Conservation (phyloP, 2,888 invertebrate genomes). For the Anodontia alba region DNA sequence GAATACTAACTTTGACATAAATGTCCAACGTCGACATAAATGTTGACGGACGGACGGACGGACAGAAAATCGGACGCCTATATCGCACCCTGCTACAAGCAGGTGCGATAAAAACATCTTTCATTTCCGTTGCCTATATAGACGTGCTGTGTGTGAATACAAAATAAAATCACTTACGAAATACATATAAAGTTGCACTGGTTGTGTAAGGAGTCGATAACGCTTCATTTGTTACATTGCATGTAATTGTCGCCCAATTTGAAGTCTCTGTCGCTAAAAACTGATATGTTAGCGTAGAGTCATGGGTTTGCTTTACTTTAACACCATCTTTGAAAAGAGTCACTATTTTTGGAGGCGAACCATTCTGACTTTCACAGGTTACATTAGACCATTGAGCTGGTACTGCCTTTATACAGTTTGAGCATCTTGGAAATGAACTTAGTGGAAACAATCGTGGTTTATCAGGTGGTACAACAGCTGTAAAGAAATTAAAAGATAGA, state of each 20-base stretch:
- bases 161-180: background rate
- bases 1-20: too few species aligned
- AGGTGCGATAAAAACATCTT: too few species aligned
- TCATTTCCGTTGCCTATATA: too few species aligned
- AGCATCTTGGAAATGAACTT: background rate
- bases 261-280: background rate
- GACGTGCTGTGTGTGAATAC: too few species aligned
- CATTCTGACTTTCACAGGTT: background rate
- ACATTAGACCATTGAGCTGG: background rate
- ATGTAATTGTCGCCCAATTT: background rate
- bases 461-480: background rate
- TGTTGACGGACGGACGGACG: too few species aligned
- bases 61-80: too few species aligned
- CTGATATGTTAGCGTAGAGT: background rate
- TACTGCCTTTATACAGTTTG: background rate
- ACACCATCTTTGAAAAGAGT: background rate
- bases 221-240: background rate
- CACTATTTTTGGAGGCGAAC: background rate
- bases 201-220: background rate
- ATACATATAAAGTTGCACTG: background rate
- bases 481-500: too few species aligned
- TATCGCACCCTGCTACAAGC: too few species aligned
- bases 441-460: background rate
- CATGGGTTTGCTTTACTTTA: background rate
- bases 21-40: too few species aligned